A percentile compares a stretch with the other conserved stretches of the same genome.
Evolutionary conservation across 2,797 vertebrate genomes (phyloP).

Genomic region (Lutjanus argentimaculatus): DNA sequence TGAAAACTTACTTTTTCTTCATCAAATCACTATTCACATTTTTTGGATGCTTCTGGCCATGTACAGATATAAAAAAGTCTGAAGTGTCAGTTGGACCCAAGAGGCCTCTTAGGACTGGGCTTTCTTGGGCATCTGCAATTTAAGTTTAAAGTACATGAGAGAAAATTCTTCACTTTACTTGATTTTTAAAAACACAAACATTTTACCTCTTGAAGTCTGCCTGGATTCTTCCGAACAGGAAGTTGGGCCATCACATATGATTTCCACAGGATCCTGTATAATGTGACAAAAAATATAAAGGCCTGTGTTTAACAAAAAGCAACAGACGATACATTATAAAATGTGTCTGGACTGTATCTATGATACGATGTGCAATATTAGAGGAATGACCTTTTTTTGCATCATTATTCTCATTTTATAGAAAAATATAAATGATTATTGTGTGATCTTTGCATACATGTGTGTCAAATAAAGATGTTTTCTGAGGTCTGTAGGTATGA

Average conservation of each 20-base stretch:
- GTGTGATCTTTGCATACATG: no score
- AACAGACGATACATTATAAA: not conserved
- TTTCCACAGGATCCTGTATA: conserved; percentile 25
- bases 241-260: not conserved
- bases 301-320: no score
- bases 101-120: not conserved
- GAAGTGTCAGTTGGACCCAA: not conserved
- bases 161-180: not conserved
- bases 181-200: not conserved
- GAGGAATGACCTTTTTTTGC: no score
- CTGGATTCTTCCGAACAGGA: conserved; percentile 9
- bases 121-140: conserved; percentile 22
- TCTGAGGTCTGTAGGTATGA: no score
- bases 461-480: no score
- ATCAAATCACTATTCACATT: conserved; percentile 1
- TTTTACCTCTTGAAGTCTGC: not conserved
- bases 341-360: not conserved
- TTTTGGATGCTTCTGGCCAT: not conserved
- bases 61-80: not conserved
- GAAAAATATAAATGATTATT: no score
- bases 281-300: not conserved
- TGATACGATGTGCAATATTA: no score
- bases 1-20: conserved; percentile 46
- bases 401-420: no score
- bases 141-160: not conserved